phyloP scores from a whole-genome alignment of 2,113 vertebrate genomes.

The Apus apus region DNA sequence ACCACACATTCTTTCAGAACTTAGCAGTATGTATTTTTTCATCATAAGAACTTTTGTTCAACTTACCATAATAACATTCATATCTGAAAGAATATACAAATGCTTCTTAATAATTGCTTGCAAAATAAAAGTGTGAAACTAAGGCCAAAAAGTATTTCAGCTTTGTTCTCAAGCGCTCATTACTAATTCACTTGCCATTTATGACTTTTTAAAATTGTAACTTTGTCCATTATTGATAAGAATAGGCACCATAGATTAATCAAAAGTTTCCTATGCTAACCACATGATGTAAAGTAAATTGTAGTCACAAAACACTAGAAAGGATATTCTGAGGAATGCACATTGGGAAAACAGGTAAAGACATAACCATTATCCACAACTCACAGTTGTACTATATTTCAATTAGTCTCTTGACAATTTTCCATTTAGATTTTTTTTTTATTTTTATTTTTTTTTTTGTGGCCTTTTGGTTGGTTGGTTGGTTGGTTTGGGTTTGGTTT shows the following conservation, averaged over 20 bases:
- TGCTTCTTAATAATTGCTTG: not conserved
- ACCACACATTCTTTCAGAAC: not conserved
- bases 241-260: not conserved
- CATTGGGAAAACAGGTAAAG: not conserved
- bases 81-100: not conserved
- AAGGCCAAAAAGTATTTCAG: not conserved
- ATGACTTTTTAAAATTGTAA: not conserved
- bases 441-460: no score
- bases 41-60: not conserved
- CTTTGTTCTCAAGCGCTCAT: not conserved
- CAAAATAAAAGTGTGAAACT: not conserved
- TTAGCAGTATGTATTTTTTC: not conserved
- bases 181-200: not conserved
- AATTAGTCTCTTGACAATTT: not conserved
- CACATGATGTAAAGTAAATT: not conserved
- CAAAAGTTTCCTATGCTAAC: not conserved
- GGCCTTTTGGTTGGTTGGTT: no score
- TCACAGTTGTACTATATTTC: not conserved
- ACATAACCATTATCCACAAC: not conserved
- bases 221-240: not conserved
- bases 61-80: fast-evolving
- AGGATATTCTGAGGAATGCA: fast-evolving
- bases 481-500: not conserved
- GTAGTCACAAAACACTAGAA: not conserved
- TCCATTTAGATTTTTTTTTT: not conserved